Base-by-base conservation (phyloP, 2,888 invertebrate species). In the Ctena decussata region DNA sequence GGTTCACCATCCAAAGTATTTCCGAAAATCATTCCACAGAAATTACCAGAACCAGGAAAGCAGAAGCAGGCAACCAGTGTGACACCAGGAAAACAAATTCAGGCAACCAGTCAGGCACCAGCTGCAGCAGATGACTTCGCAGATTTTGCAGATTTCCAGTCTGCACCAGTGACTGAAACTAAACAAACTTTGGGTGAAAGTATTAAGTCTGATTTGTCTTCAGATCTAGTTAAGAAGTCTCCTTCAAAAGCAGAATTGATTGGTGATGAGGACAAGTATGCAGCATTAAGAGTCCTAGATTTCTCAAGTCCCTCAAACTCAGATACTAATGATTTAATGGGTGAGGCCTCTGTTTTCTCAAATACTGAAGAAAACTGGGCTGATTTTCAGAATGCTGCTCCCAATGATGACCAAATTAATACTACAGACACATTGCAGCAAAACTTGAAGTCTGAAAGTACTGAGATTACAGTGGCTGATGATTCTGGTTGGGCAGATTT, bases 201-300 rank as follows among this genome's bases (percentile, higher is more conserved):
- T 71, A 53, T 71, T 18, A 37, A 46, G 44, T 30, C 37, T 49
- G 37, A n/a, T 37, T 5, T n/a, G 39, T 21, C 65, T 3, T 27
- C 37, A 21, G 80, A 81, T 65, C 70, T 53, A 8, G 49, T 89
- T 15, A 86, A 88, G 73, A 72, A 88, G 6, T 83, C 89, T 32
- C 80, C 76, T 32, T 88, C 89, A 60, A 92, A 90, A 1, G 73
- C 80, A 65, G 89, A 91, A 77, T 82, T 93, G 21, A 90, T 93
- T 27, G 92, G 93, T 11, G 94, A 94, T 41, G 94, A 94, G 77
- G 94, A 94, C 81, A 94, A 92, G 77, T 94, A 94, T 86, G 92
- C 93, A 12, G 94, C 93, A 27, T 82, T 94, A n/a, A 88, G 94
- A 78, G 84, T 70, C 44, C 77, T 93, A 46, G 90, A 85, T 11